Base-by-base conservation (phyloP, 2,113 vertebrate species). In the Poeciliopsis retropinna region DNA sequence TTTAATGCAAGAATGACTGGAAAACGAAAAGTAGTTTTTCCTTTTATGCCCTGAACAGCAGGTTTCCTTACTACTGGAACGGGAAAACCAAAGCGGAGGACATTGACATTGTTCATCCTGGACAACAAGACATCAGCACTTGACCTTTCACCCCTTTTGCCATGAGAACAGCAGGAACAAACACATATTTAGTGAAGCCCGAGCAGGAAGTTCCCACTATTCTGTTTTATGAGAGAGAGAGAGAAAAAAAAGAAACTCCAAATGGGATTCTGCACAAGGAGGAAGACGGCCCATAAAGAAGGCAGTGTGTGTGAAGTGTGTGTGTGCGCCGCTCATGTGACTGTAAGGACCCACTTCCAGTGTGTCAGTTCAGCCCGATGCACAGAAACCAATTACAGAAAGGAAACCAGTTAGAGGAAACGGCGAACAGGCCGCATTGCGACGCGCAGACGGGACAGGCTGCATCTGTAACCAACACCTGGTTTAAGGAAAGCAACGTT, bases 161-260 rank as follows among this genome's bases (percentile, higher is more conserved):
- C 32, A 76, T 84, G 87, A 79, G 12, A 84, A 90, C 87, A 60
- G 57, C 9, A 25, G 67, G 64, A 67, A 87, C 82, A 87, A 78
- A 78, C n/a, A 27, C 4, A 78, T 25, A 76, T 65, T 67, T 68
- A 75, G 69, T n/a, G 75, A 78, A 72, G 2, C 37, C 67, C 32
- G 14, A 65, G 9, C 78, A 87, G 91, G 84, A 90, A 88, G 72
- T 88, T 77, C 80, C 77, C 41, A 22, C 75, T 80, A 37, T 80
- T 76, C 77, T 72, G 3, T 67, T 84, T 75, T 37, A 81, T 28
- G 73, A 78, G 81, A 22, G 39, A 41, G 3, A 57, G 9, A 54
- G 25, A 47, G 39, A 41, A 3, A 57, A 0, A 57, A 47, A 7
- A 47, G 5, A 17, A 15, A 5, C 62, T n/a, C 2, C 11, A 13